Evolutionary conservation across 2,797 vertebrate genomes (phyloP).

Genomic region (Sebastes nivosus): DNA sequence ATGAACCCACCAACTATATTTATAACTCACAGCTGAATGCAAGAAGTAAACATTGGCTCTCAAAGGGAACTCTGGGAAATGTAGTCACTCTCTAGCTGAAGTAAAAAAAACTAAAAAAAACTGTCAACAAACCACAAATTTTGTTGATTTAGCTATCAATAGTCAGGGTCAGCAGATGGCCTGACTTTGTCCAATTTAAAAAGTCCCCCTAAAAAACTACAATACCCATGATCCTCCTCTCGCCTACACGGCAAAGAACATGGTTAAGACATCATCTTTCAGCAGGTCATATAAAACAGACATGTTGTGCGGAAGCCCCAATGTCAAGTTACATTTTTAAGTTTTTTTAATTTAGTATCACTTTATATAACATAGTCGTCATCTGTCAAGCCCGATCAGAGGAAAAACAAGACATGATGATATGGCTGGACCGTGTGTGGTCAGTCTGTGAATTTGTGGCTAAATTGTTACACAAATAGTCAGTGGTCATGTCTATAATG

Average conservation of each 20-base stretch:
- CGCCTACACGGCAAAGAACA: background rate
- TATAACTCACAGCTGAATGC: constrained; percentile 22
- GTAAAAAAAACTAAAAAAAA: background rate
- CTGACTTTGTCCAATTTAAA: background rate
- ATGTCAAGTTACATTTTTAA: background rate
- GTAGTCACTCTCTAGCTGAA: background rate
- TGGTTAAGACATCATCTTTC: background rate
- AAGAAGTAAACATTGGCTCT: constrained; percentile 10
- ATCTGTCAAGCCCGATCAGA: background rate
- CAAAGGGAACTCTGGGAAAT: background rate
- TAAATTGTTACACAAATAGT: too few species aligned
- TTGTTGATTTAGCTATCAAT: background rate
- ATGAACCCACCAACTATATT: background rate
- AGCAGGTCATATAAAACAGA: background rate
- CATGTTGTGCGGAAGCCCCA: background rate
- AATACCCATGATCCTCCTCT: background rate
- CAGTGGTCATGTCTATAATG: too few species aligned
- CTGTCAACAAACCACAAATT: background rate
- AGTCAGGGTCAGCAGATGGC: background rate
- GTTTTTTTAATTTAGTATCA: too few species aligned
- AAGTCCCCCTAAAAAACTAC: background rate
- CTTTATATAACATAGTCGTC: background rate
- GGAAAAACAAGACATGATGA: background rate
- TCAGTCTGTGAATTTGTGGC: background rate
- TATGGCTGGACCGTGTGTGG: too few species aligned